Conservation (phyloP, 2,888 invertebrate genomes). For the Sesamia inferens region DNA sequence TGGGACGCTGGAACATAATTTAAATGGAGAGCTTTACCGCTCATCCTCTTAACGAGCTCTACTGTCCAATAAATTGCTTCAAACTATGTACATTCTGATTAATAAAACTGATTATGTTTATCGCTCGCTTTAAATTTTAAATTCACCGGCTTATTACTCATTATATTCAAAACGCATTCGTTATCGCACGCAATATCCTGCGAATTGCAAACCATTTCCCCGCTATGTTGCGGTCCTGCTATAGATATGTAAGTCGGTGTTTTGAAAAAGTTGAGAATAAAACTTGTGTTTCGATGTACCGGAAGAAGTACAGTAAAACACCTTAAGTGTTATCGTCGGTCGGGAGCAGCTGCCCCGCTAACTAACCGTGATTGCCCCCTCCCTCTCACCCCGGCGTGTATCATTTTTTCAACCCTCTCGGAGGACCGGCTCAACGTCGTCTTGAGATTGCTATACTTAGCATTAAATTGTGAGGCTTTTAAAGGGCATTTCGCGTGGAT, state of each 20-base stretch:
- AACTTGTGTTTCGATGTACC: constrained; percentile 72
- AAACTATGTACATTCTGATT: constrained; percentile 82
- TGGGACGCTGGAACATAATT: constrained; percentile 78
- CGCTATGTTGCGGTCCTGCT: constrained; percentile 45
- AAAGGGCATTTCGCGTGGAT: constrained; percentile 84
- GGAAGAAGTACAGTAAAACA: constrained; percentile 75
- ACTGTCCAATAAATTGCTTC: constrained; percentile 83
- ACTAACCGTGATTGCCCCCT: constrained; percentile 83
- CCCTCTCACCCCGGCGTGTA: constrained; percentile 72
- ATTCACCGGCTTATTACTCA: constrained; percentile 74
- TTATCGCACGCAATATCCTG: constrained; percentile 64
- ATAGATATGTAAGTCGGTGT: constrained; percentile 35
- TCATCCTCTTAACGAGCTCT: constrained; percentile 84
- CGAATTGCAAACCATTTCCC: constrained; percentile 62
- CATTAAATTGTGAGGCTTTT: constrained; percentile 88
- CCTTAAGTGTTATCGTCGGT: constrained; percentile 79
- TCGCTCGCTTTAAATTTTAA: constrained; percentile 77
- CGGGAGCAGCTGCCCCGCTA: constrained; percentile 83
- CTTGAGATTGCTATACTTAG: constrained; percentile 88
- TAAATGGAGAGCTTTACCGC: constrained; percentile 79
- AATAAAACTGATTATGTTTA: constrained; percentile 83
- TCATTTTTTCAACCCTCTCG: constrained; percentile 87
- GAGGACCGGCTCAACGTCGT: constrained; percentile 78
- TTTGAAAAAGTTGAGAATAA: constrained; percentile 57
- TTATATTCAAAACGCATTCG: constrained; percentile 74